Evolutionary conservation across 2,113 vertebrate genomes (phyloP), one percentile per base, ranked within the genome.

Genomic region (Agapornis roseicollis): DNA sequence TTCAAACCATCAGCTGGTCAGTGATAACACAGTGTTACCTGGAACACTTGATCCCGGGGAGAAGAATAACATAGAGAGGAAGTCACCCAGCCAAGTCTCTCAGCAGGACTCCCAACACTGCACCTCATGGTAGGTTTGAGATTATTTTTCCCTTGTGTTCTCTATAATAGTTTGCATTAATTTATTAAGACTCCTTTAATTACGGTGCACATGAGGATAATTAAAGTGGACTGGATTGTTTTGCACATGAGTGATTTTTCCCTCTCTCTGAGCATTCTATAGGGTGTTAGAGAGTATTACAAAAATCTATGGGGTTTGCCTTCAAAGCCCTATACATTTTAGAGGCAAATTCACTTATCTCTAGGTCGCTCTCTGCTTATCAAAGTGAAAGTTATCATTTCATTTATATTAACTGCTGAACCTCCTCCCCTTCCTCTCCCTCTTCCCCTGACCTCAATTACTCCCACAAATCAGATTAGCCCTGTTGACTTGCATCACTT

Each of bases 381-480:
- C 33, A 8, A 80, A 88, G 41, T 52, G 65, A 95, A 95, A 86
- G 93, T 96, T 96, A 94, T 87, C 85, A 94, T 97, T 97, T 95
- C 72, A 89, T 93, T 96, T 90, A 64, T 89, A 88, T 76, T 92
- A 95, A 97, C 95, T 37, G 69, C 68, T 53, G 73, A 96, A 41
- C 14, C 39, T 50, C 69, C 70, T 69, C 61, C 52, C 53, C 80
- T 76, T 78, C 95, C 66, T 78, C 63, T 96, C 84, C 96, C 56
- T 77, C 74, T 79, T 70, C 80, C 92, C 85, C 85, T 97, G 97
- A 98, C 97, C 97, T 96, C 96, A 98, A 97, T 97, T 98, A 97
- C 96, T 97, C 84, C 94, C 96, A 90, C 91, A 98, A 97, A 97
- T 97, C 96, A 96, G 95, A 97, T 97, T 97, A 98, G 85, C 92